Base-by-base conservation (phyloP, 2,888 invertebrate genomes). In the Endotricha flammealis region DNA sequence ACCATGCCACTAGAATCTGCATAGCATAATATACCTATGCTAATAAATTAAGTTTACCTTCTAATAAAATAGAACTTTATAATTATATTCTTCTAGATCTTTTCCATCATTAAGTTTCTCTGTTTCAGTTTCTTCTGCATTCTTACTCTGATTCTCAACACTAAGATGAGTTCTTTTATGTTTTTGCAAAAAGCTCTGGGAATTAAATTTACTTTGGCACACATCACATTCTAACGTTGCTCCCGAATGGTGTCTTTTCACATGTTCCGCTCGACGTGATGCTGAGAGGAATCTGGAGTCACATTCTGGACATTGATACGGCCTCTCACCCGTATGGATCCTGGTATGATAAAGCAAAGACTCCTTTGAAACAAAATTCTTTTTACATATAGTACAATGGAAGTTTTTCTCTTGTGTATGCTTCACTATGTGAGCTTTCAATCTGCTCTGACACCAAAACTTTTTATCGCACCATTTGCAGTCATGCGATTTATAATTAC, bases 401-500 rank as follows among this genome's bases (percentile, higher is more conserved):
- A 74, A 82, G 9, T 80, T 80, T 41, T 66, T 73, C 25, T 82
- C 82, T 41, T 62, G 70, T 3, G 82, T 82, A 39, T 82, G 82
- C 48, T 78, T 82, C 0, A 82, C 74, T 10, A 73, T 70, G 12
- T 82, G 82, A 1, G 77, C 79, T 48, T 77, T 78, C 8, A 82
- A 44, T 31, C 77, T 52, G 47, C 82, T 81, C 24, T 70, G 68
- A 1, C 78, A 76, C 64, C 71, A 78, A 44, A 82, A 82, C 17
- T 73, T 81, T 34, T 82, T 82, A 1, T 71, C 63, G 29, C 82
- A 82, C 70, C 75, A 77, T 50, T 74, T 63, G 41, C 82, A 82
- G 10, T 69, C 57, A 47, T 75, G 75, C n/a, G 65, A 50, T 41
- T 77, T 80, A 32, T 78, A 78, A 44, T 73, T 77, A 0, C 74